Conservation (phyloP, 2,888 invertebrate species). For the Nomada goodeniana region DNA sequence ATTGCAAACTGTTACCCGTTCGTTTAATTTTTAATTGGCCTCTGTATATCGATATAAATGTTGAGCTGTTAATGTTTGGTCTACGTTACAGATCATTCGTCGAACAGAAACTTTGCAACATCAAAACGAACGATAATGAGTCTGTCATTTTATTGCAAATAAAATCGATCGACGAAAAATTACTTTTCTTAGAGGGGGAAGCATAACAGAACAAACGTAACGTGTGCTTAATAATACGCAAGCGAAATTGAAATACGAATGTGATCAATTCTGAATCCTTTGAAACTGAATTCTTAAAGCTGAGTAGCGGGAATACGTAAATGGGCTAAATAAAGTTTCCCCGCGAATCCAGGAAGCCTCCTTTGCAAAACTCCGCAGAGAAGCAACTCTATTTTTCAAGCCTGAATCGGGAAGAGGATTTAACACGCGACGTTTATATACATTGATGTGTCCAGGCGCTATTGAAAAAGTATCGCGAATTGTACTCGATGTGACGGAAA, state of each 20-base stretch:
- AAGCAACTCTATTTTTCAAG: neutral
- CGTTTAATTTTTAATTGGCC: neutral
- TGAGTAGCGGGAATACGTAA: neutral
- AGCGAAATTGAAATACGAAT: no score
- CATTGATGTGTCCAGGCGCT: conserved; percentile 1
- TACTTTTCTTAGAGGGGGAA: neutral
- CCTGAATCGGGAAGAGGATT: conserved; percentile 5
- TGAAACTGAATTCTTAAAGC: neutral
- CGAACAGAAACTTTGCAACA: no score
- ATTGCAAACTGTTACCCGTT: no score
- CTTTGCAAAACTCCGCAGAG: neutral
- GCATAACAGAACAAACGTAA: no score
- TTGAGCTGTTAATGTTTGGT: no score
- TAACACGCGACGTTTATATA: conserved; percentile 16
- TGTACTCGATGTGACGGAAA: conserved; percentile 31
- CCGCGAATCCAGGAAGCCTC: neutral
- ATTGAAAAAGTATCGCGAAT: conserved; percentile 20
- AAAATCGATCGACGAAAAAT: neutral
- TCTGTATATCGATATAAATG: neutral
- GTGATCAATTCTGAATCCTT: neutral
- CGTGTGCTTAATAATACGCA: neutral
- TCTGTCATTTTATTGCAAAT: no score
- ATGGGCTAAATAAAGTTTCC: neutral
- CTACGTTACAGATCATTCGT: no score
- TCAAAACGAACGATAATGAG: no score